Evolutionary conservation across 2,797 vertebrate species (phyloP), one percentile per base, ranked within the genome.

Genomic region (Helostoma temminkii): DNA sequence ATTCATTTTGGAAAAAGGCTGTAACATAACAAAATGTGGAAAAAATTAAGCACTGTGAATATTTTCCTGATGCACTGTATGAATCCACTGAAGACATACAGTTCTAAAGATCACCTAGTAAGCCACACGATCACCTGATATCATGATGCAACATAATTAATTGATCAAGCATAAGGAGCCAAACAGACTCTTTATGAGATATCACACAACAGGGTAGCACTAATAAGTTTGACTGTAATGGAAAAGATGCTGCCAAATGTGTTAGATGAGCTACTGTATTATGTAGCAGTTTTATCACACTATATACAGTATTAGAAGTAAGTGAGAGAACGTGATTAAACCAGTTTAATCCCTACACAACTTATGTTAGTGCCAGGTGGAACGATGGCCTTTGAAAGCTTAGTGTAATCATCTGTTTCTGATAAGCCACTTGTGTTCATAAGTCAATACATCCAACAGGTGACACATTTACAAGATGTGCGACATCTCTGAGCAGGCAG

Each of bases 371-470:
- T 71, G 28, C 63, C 67, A 75, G 67, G 71, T 60, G 25, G 45
- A 78, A 52, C 9, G 34, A 53, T 63, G 59, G 74, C 69, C 71
- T 82, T 68, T 71, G 46, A 67, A 63, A 75, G 71, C 54, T 87
- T 83, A 79, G 81, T 55, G 66, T 72, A 81, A 86, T 86, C 54
- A 75, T 49, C 52, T 65, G 26, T 76, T 59, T 71, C 74, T 81
- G 80, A 88, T 87, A 90, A 87, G 79, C 60, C 65, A 71, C 47
- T 72, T 53, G 16, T 28, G 65, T 64, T 69, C 19, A 48, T 65
- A 66, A 80, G 59, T 50, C 68, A 45, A 78, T 66, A 56, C 49
- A 24, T 62, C 53, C 72, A 65, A 59, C 60, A 76, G 56, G 66
- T 80, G 68, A 71, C 21, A 78, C 71, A 78, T 85, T 78, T 61